Evolutionary conservation across 2,888 invertebrate species (phyloP), one percentile per base, ranked within the genome.

Genomic region (Hydropsyche betteni): DNA sequence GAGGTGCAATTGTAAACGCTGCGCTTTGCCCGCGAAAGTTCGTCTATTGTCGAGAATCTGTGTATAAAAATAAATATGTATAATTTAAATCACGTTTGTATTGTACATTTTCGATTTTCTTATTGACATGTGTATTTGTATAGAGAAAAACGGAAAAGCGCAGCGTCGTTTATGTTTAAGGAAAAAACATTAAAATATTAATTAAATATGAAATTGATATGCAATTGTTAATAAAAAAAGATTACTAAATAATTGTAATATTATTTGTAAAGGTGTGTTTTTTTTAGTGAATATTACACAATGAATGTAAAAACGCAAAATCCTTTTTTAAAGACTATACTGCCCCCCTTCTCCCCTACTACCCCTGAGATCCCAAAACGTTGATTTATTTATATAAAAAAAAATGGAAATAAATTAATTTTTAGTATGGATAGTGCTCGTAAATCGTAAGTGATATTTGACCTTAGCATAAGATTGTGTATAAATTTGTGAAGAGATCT

Each of bases 1-100:
- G 71, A 79, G 79, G 79, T 79, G 79, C 79, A 79, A 79, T 79
- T 79, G 16, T 79, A 76, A 44, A 8, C 72, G 34, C 55, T 72
- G 55, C 72, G 61, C 72, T 58, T 55, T 58, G 33, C 14, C 64
- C 69, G 51, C 55, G 55, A 6, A 55, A 55, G 12, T 44, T 44
- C 44, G 44, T 44, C 44, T 6, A 44, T 44, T 44, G 44, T 44
- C 44, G 44, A 44, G 10, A 44, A 44, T 44, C 44, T 44, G 10
- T 44, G 10, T 44, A 44, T 44, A 8, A 44, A 44, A 44, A 44
- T 8, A 8, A 44, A 44, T 44, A 44, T 44, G 52, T 14, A 24
- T 6, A 55, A 55, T 2, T 10, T 38, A 44, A 36, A 44, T n/a
- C 69, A 44, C 69, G 69, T 69, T 55, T 70, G 12, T 70, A 70